Evolutionary conservation across 1,140 invertebrate species (phyloP), one percentile per base, ranked within the genome.

Genomic region (Tachypleus tridentatus): DNA sequence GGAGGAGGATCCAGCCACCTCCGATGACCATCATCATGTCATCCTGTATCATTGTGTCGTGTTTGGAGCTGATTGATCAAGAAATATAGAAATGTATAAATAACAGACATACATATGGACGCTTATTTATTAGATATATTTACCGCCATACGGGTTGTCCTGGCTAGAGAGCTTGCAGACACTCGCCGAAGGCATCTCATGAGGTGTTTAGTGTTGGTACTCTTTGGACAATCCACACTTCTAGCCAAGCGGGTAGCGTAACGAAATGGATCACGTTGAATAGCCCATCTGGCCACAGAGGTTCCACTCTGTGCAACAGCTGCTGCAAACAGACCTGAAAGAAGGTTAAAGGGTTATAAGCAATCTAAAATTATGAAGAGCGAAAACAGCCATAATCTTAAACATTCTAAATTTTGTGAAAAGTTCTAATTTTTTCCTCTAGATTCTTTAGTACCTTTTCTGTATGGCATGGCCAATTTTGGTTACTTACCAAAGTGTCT

Each of bases 281-380:
- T 63, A n/a, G 75, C 73, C 75, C 75, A 76, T 8, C 74, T 74
- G 6, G 74, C 75, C 10, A 72, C 59, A 5, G 70, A 56, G 63
- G 70, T 71, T 5, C 72, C 72, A 5, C 68, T 71, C 64, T 71
- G 63, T 1, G 71, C 70, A 9, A 70, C 68, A 47, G 69, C 72
- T 11, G 69, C 60, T 47, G 66, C 64, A 65, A 72, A 72, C 58
- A 72, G 56, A 58, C 71, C 72, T 73, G 60, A 1, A 61, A 54
- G 9, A 57, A n/a, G 3, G 9, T 10, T n/a, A 62, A 29, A 60
- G 29, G 29, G 29, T 29, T 29, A 29, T 1, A 29, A 29, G 29
- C 0, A 29, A 29, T 29, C 29, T 0, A 29, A 29, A 29, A 29
- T 29, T 2, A 29, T 29, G 29, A 29, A 29, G 0, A 29, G 29